phyloP scores from a whole-genome alignment of 2,113 vertebrate species.

The Odontophorus gujanensis region DNA sequence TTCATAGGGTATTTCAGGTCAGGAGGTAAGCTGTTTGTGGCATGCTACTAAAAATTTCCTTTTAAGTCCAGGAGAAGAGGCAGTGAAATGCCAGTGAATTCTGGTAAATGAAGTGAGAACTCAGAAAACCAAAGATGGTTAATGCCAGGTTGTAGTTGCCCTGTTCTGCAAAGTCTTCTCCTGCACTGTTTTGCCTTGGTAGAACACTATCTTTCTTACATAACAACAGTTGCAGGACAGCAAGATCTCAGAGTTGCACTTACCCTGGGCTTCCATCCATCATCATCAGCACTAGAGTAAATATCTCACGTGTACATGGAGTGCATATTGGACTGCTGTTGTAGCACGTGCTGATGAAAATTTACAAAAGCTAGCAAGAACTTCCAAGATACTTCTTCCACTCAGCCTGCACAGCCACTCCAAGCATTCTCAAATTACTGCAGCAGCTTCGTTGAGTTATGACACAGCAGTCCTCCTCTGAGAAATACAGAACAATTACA shows the following conservation, averaged over 20 bases:
- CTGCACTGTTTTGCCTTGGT: not conserved
- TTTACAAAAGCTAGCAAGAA: not conserved
- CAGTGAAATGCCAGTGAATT: not conserved
- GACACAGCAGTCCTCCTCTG: not conserved
- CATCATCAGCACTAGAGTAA: not conserved
- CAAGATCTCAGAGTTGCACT: not conserved
- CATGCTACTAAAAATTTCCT: not conserved
- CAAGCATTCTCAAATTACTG: not conserved
- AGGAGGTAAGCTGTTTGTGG: not conserved
- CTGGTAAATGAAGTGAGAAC: not conserved
- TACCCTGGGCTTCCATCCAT: not conserved
- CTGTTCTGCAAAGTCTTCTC: not conserved
- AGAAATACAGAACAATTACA: not conserved
- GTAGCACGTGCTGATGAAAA: not conserved
- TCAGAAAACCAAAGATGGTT: not conserved
- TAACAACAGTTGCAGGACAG: not conserved
- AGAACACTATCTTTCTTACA: not conserved
- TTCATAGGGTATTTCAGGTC: not conserved
- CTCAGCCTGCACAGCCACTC: fast-evolving
- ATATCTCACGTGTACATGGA: fast-evolving
- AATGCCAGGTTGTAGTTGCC: not conserved
- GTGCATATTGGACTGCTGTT: not conserved
- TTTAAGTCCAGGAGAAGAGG: not conserved
- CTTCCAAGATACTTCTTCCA: fast-evolving
- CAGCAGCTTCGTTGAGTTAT: not conserved